Conservation (phyloP, 2,888 invertebrate species). For the Dynastes grantii region DNA sequence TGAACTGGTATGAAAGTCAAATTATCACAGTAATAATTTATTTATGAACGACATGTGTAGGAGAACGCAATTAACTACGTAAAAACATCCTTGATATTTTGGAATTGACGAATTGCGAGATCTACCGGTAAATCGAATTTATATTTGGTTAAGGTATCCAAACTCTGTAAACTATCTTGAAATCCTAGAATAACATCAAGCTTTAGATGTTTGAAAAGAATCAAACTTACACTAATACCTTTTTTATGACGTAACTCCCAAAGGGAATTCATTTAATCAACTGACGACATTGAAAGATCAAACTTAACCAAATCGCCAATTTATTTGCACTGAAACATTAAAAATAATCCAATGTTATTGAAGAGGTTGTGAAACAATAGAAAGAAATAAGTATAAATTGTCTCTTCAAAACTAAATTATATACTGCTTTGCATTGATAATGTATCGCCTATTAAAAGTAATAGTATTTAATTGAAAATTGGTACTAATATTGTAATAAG, state of each 20-base stretch:
- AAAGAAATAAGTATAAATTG: no score
- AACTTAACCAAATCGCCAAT: constrained; percentile 93
- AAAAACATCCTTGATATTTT: constrained; percentile 97
- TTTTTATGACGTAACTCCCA: constrained; percentile 95
- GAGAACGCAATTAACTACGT: constrained; percentile 72
- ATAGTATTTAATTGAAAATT: no score
- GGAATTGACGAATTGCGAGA: constrained; percentile 95
- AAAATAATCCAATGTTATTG: constrained; percentile 50
- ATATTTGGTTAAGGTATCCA: constrained; percentile 88
- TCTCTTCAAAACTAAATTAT: no score
- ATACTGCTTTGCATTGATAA: no score
- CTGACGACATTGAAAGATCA: constrained; percentile 90
- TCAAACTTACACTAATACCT: neutral
- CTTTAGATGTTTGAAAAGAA: neutral
- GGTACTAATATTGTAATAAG: no score
- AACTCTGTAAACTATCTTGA: constrained; percentile 92
- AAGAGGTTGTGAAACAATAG: neutral
- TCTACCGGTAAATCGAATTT: constrained; percentile 97
- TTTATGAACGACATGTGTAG: constrained; percentile 3
- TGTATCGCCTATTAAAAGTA: no score
- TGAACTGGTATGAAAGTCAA: constrained; percentile 27
- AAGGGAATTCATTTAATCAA: no score
- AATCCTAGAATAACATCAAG: constrained; percentile 78
- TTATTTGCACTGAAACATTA: constrained; percentile 82
- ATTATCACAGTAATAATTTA: constrained; percentile 45